phyloP scores from a whole-genome alignment of 2,113 vertebrate genomes.

The Neolamprologus sp. region DNA sequence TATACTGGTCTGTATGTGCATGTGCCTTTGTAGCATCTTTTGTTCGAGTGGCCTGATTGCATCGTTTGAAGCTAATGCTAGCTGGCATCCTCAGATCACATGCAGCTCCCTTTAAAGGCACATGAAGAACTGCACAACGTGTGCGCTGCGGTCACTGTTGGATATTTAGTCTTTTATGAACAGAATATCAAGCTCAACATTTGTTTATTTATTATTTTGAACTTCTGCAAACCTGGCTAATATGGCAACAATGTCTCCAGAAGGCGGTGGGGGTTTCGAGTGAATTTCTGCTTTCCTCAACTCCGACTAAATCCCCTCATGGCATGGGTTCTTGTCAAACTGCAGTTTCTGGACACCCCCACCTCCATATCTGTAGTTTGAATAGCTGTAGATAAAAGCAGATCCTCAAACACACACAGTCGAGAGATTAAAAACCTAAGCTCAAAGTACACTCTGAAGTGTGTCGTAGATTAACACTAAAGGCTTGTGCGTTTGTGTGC shows the following conservation, averaged over 20 bases:
- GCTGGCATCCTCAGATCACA: slow-evolving; percentile 33
- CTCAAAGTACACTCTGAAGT: background rate
- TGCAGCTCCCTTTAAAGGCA: background rate
- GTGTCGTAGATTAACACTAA: slow-evolving; percentile 10
- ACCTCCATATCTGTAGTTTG: background rate
- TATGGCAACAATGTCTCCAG: background rate
- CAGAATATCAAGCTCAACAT: background rate
- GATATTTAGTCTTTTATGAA: background rate
- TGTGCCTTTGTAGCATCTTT: slow-evolving; percentile 15
- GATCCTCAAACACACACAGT: background rate
- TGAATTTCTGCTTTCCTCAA: background rate
- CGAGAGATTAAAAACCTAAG: slow-evolving; percentile 32
- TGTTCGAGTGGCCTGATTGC: slow-evolving; percentile 45
- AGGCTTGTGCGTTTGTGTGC: background rate
- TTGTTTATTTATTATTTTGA: background rate
- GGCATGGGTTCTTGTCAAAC: background rate
- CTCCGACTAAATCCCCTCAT: background rate
- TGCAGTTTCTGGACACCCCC: background rate
- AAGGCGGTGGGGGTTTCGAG: background rate
- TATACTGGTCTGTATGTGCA: background rate
- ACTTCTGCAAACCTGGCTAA: background rate
- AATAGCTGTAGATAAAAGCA: background rate
- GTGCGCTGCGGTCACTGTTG: background rate
- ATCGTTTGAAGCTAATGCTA: slow-evolving; percentile 47
- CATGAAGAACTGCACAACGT: background rate